These are phyloP conservation scores for Hipposideros larvatus DNA, from an alignment of 2,797 vertebrate genomes.

Conservation along the genomic window DNA sequence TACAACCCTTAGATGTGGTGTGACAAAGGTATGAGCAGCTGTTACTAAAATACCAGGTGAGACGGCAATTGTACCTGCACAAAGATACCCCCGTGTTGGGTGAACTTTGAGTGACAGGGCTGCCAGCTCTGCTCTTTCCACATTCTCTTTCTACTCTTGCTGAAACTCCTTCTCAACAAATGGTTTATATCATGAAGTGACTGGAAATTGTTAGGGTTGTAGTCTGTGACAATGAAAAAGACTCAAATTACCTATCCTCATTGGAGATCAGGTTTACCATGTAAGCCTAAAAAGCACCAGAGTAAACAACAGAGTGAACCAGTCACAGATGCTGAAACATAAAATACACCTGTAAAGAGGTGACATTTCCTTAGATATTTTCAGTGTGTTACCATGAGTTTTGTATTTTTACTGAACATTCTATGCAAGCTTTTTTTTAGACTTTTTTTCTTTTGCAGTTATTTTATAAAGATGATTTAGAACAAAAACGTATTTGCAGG, in stretches of 20 bases:
- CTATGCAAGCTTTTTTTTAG: not conserved
- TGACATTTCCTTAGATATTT: not conserved
- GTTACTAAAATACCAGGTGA: not conserved
- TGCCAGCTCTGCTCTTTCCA: not conserved
- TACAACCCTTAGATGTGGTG: not conserved
- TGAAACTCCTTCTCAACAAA: not conserved
- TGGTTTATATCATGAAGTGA: not conserved
- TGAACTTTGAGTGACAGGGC: not conserved
- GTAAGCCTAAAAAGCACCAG: not conserved
- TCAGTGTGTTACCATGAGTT: not conserved
- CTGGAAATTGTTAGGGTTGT: not conserved
- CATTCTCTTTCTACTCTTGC: not conserved
- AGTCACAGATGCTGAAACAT: not conserved
- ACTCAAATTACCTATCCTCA: not conserved
- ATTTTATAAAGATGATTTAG: not conserved
- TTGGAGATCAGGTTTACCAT: not conserved
- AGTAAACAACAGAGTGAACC: not conserved
- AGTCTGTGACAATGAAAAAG: not conserved
- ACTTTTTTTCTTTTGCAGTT: not conserved
- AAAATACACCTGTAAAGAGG: not conserved
- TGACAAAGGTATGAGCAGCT: not conserved
- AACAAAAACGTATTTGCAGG: not conserved
- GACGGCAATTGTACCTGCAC: accelerated
- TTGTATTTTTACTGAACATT: slow-evolving; percentile 12
- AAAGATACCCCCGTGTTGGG: accelerated